phyloP scores from a whole-genome alignment of 2,113 vertebrate species.

The Thunnus maccoyii region DNA sequence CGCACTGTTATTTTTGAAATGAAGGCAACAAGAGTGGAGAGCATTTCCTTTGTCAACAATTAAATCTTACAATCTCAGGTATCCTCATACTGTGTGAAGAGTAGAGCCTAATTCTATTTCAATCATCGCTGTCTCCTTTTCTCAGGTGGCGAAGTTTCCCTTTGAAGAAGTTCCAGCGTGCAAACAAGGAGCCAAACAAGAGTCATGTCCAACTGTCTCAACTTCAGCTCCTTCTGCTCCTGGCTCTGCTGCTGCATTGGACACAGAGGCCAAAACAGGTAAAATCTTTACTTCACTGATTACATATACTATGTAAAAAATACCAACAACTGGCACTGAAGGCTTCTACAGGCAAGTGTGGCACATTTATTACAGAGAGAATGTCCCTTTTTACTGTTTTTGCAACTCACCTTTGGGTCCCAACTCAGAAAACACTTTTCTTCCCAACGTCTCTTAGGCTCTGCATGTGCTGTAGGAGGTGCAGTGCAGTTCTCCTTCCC shows the following conservation, averaged over 20 bases:
- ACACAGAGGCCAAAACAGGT: slow-evolving; percentile 62
- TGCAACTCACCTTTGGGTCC: neutral
- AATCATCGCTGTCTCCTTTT: neutral
- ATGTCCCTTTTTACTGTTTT: neutral
- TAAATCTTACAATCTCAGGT: neutral
- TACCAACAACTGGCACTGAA: neutral
- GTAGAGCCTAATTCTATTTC: slow-evolving; percentile 5
- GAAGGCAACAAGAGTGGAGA: neutral
- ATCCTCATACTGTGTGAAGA: neutral
- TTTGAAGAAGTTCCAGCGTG: slow-evolving; percentile 91
- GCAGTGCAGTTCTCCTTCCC: slow-evolving; percentile 25
- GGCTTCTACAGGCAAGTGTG: neutral
- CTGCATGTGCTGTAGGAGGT: slow-evolving; percentile 25
- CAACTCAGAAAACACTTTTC: neutral
- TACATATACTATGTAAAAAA: neutral
- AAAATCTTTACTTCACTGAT: neutral
- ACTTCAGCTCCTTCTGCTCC: slow-evolving; percentile 34
- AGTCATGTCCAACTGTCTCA: slow-evolving; percentile 46
- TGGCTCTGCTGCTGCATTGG: slow-evolving; percentile 37
- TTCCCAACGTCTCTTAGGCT: slow-evolving; percentile 20
- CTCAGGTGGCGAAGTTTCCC: slow-evolving; percentile 87
- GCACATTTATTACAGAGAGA: neutral
- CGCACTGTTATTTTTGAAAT: neutral
- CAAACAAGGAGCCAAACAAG: slow-evolving; percentile 74
- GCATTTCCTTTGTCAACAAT: neutral